Conservation (phyloP, 1,140 invertebrate genomes). For the Microplitis mediator region DNA sequence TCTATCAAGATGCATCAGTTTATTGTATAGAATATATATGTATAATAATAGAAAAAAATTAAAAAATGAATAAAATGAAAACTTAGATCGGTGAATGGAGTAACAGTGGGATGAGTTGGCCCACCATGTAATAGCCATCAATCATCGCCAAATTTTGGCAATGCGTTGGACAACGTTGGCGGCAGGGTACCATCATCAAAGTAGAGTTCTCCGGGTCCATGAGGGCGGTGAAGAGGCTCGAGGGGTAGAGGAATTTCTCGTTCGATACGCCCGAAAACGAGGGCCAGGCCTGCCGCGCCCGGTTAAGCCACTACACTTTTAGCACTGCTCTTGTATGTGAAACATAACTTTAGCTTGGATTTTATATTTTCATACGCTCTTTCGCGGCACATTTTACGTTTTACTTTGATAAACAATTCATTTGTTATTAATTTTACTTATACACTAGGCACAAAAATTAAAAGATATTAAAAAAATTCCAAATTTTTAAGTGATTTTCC, state of each 20-base stretch:
- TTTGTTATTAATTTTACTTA: no score
- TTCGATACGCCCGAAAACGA: constrained; percentile 28
- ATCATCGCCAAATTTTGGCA: constrained; percentile 62
- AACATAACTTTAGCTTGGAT: no score
- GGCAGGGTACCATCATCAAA: constrained; percentile 58
- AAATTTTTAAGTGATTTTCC: no score
- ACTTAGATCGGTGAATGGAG: no score
- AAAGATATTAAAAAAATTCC: no score
- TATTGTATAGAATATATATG: not conserved
- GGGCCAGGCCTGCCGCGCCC: constrained; percentile 3
- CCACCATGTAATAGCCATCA: constrained; percentile 60
- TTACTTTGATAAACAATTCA: not conserved
- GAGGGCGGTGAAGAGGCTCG: constrained; percentile 16
- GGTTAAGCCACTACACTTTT: constrained; percentile 4
- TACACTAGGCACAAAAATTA: no score
- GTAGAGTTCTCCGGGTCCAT: constrained; percentile 59
- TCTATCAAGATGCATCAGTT: not conserved
- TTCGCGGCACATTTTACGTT: not conserved
- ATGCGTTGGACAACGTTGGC: constrained; percentile 59
- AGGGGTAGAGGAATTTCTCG: constrained; percentile 26
- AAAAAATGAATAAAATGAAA: not conserved
- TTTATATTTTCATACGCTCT: not conserved
- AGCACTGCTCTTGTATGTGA: not conserved
- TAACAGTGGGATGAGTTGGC: constrained; percentile 43
- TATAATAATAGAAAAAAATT: no score